phyloP scores from a whole-genome alignment of 2,888 invertebrate genomes.

The Oligia strigilis region DNA sequence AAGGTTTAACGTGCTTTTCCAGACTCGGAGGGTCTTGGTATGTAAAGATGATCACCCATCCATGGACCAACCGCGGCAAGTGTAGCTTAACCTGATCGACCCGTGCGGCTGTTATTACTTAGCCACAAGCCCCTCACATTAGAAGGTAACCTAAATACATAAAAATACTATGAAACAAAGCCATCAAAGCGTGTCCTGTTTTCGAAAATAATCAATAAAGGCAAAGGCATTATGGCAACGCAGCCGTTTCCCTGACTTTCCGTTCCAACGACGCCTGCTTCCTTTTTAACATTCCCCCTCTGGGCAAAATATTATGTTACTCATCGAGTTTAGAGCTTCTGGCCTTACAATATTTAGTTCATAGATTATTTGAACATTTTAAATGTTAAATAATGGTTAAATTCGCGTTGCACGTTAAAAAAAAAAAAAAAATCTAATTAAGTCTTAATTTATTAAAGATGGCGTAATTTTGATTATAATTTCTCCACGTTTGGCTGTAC shows the following conservation, averaged over 20 bases:
- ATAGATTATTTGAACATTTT: neutral
- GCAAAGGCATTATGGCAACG: constrained; percentile 68
- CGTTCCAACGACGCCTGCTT: constrained; percentile 56
- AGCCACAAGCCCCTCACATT: neutral
- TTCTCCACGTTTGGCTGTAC: neutral
- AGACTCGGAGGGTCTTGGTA: neutral
- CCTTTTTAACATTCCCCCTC: constrained; percentile 63
- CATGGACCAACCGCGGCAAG: neutral
- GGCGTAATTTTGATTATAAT: neutral
- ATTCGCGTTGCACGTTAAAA: too few relatives aligned
- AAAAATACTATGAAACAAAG: constrained; percentile 37
- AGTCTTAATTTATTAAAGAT: too few relatives aligned
- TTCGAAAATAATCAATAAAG: constrained; percentile 64
- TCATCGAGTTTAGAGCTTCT: constrained; percentile 4
- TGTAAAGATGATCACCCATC: neutral
- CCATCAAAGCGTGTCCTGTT: constrained; percentile 40
- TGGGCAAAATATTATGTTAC: constrained; percentile 63
- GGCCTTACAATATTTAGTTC: neutral
- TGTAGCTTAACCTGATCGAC: neutral
- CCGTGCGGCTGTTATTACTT: neutral
- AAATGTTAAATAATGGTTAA: neutral
- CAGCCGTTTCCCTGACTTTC: constrained; percentile 63
- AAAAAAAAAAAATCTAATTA: too few relatives aligned
- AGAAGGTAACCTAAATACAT: constrained; percentile 37
- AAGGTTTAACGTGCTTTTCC: neutral